Base-by-base conservation (phyloP, 2,888 invertebrate genomes). In the Oxytorus armatus region DNA sequence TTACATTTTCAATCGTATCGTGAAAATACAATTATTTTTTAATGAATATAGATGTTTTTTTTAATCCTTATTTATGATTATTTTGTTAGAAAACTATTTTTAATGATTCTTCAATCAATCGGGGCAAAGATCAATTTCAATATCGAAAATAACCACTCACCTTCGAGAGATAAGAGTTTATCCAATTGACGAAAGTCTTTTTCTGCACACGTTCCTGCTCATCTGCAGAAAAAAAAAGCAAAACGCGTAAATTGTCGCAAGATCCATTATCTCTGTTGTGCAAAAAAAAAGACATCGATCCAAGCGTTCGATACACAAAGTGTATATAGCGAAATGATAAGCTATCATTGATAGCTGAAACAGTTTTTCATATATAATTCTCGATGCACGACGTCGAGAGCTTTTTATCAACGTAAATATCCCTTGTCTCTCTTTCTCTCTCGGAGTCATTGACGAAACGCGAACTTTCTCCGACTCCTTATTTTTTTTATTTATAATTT, bases 161-260 rank as follows among this genome's bases (percentile, higher is more conserved):
- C 96, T 98, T 98, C 90, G 96, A 96, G 90, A 99, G 94, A 93
- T 98, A 98, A 91, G 98, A 98, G 93, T 99, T 99, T 93, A 99
- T 98, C 98, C 99, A 99, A 93, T 99, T 99, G 89, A 98, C 98
- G 92, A 99, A 99, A 84, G 98, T 99, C 93, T 99, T 99, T 95
- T 98, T 99, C 93, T 99, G 99, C 86, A 99, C 98, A 92, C 98
- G 95, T 94, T 99, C 98, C 93, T 99, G 98, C 94, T 99, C 98
- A 95, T 98, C 99, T 99, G 96, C n/a, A 80, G 96, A 96, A 90
- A 85, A 88, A 86, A 83, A 77, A 47, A 55, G 47, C 14, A 47
- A 39, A 10, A 66, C 25, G 33, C 18, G 3, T 65, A 51, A 47
- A 51, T 47, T 16, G 36, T 49, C 18, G 23, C 42, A 47, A 21